Percentiles rank a stretch among this genome's conserved stretches.
Conservation (phyloP, 2,113 vertebrate species). For the Brienomyrus brachyistius region DNA sequence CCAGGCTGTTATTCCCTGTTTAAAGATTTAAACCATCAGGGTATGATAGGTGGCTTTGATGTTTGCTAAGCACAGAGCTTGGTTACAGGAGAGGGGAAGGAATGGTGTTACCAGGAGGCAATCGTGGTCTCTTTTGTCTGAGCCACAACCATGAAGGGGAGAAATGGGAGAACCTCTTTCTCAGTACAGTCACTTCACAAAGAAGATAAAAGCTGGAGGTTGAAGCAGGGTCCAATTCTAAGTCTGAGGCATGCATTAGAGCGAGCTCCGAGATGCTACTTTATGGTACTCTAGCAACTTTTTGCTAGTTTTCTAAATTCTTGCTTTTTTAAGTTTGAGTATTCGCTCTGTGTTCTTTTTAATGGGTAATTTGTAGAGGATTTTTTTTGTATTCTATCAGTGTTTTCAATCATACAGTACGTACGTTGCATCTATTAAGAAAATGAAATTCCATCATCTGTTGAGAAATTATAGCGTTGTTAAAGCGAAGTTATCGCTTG, state of each 20-base stretch:
- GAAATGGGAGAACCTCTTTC: slow-evolving; percentile 59
- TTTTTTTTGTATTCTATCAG: not conserved
- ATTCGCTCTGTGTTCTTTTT: not conserved
- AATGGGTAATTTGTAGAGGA: not conserved
- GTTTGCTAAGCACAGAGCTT: slow-evolving; percentile 78
- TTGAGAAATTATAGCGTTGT: not conserved
- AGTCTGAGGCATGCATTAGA: slow-evolving; percentile 79
- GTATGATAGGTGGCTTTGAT: slow-evolving; percentile 97
- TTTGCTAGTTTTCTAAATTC: slow-evolving; percentile 23
- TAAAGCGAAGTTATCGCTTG: not conserved
- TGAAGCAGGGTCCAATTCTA: slow-evolving; percentile 78
- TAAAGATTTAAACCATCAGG: slow-evolving; percentile 99
- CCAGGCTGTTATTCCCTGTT: slow-evolving; percentile 98
- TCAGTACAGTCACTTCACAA: slow-evolving; percentile 77
- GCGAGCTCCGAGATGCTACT: slow-evolving; percentile 34
- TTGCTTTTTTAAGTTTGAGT: not conserved
- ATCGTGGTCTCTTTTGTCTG: slow-evolving; percentile 69
- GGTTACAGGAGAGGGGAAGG: slow-evolving; percentile 48
- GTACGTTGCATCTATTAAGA: not conserved
- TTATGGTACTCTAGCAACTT: slow-evolving; percentile 48
- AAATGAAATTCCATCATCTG: not conserved
- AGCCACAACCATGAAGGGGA: slow-evolving; percentile 76
- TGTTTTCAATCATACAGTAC: not conserved
- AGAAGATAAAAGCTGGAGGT: slow-evolving; percentile 89
- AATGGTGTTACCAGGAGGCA: slow-evolving; percentile 38